Evolutionary conservation across 2,113 vertebrate species (phyloP), one percentile per base, ranked within the genome.

Genomic region (Sigmodon hispidus): DNA sequence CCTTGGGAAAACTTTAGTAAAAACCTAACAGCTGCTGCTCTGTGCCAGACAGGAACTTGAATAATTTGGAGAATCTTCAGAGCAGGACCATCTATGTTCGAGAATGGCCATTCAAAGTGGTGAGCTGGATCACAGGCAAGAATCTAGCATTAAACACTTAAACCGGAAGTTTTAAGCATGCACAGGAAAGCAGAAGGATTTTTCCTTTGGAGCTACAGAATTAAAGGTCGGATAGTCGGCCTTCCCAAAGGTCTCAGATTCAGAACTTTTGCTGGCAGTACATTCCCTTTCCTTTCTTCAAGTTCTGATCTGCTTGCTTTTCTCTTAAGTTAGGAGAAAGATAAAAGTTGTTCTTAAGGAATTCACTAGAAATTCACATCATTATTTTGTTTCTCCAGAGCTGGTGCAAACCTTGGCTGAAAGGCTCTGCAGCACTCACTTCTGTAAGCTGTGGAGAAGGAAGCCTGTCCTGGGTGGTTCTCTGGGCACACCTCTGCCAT

Each of bases 321-420:
- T 81, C 80, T 85, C 40, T 93, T 61, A 88, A 67, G 36, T 80
- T 77, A 63, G 55, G 63, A 91, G 45, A 72, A 76, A 84, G 80
- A 67, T 76, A 92, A 79, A 57, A 63, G 26, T 45, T 95, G 61
- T 81, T 48, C 63, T 87, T 36, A 55, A 89, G 91, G 57, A 96
- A 59, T 52, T 50, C 15, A 65, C 22, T 91, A 45, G 73, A 95
- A 91, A 84, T 87, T 31, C 67, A 52, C 45, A 16, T 55, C 24
- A 16, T 22, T 15, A 22, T 48, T 79, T 52, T 22, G 24, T 55
- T 65, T 63, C 50, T 65, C 80, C 29, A 9, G 61, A 85, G 36
- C 67, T 50, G 75, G 40, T 43, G 17, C 9, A 57, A 87, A 50
- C 45, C 52, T 43, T 43, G 13, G 59, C 59, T 59, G 91, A 26